phyloP scores from a whole-genome alignment of 2,888 invertebrate genomes.

The Drosophila ochracea region DNA sequence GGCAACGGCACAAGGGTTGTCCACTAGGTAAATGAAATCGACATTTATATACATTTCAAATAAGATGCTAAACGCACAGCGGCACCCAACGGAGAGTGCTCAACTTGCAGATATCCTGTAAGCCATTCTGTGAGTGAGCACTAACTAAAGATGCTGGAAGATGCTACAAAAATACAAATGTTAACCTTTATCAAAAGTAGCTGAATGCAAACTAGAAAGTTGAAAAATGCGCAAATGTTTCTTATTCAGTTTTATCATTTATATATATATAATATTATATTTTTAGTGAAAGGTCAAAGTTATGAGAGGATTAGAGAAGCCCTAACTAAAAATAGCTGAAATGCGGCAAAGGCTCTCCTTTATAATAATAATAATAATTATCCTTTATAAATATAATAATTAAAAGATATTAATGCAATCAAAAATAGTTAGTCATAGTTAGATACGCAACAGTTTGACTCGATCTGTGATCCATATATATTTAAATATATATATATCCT shows the following conservation, averaged over 20 bases:
- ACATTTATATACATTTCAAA: conserved; percentile 82
- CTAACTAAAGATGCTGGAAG: background rate
- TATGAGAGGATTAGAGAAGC: background rate
- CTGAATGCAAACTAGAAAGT: too few species aligned
- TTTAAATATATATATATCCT: background rate
- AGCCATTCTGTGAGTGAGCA: background rate
- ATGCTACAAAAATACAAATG: background rate
- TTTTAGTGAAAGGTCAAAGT: background rate
- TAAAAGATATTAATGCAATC: background rate
- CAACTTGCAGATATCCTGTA: background rate
- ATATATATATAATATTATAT: too few species aligned
- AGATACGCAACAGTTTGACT: background rate
- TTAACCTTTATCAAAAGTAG: background rate
- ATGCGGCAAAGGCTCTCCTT: background rate
- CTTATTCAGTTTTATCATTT: background rate
- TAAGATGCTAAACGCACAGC: conserved; percentile 8
- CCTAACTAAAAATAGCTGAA: background rate
- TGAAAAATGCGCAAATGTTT: background rate
- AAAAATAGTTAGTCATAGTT: background rate
- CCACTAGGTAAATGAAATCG: conserved; percentile 76
- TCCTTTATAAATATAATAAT: too few species aligned
- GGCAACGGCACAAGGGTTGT: conserved; percentile 64
- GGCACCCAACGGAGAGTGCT: background rate
- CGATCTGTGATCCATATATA: background rate
- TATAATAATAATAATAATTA: too few species aligned